Conservation (phyloP, 2,888 invertebrate species). For the Catocala sponsa region DNA sequence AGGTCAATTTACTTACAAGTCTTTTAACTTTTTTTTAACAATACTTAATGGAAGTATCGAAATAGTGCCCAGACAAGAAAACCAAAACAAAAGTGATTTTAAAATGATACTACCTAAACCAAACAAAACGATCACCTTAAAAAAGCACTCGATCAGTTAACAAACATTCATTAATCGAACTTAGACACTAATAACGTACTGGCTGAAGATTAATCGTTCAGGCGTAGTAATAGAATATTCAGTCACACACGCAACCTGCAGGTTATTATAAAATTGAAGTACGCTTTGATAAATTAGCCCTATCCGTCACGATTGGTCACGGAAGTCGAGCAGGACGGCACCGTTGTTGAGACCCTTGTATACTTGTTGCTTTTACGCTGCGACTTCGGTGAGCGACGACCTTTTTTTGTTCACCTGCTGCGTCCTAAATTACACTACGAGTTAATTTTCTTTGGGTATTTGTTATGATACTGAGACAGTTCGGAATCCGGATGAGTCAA, state of each 20-base stretch:
- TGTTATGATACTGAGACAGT: slow-evolving; percentile 30
- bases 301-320: slow-evolving; percentile 87
- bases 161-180: slow-evolving; percentile 84
- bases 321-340: slow-evolving; percentile 65
- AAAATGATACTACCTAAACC: slow-evolving; percentile 2
- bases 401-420: slow-evolving; percentile 45
- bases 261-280: slow-evolving; percentile 85
- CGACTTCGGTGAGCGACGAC: slow-evolving; percentile 23
- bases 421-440: slow-evolving; percentile 44
- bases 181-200: slow-evolving; percentile 79
- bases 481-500: slow-evolving; percentile 11
- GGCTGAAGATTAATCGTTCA: slow-evolving; percentile 79
- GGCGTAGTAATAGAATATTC: slow-evolving; percentile 83
- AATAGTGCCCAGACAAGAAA: neutral
- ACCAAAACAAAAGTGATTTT: neutral
- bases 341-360: slow-evolving; percentile 49
- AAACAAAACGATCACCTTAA: slow-evolving; percentile 45
- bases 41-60: too few species aligned
- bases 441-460: slow-evolving; percentile 44
- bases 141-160: slow-evolving; percentile 72
- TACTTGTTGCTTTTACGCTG: slow-evolving; percentile 52
- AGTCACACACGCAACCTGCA: slow-evolving; percentile 84
- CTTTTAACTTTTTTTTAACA: too few species aligned
- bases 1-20: too few species aligned
- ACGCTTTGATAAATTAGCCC: slow-evolving; percentile 83